Conservation (phyloP, 1,140 invertebrate genomes). For the Sipha flava region DNA sequence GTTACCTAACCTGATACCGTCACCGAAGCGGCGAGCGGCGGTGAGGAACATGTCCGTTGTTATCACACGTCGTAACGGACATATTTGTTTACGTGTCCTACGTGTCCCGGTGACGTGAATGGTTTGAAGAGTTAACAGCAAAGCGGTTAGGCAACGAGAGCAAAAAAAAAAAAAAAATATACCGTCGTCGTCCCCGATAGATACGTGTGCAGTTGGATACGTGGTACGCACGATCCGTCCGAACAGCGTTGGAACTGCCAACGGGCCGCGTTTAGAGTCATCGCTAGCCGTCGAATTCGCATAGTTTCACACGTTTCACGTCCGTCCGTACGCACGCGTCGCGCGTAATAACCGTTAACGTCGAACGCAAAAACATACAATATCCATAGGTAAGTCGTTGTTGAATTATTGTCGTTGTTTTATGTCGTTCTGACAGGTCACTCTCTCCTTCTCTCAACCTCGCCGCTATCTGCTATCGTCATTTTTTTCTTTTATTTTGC, state of each 20-base stretch:
- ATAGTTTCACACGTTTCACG: too few relatives aligned
- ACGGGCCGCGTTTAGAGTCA: neutral
- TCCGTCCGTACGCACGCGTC: too few relatives aligned
- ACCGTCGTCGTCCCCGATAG: neutral
- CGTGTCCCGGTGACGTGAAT: constrained; percentile 24
- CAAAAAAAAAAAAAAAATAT: neutral
- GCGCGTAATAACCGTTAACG: too few relatives aligned
- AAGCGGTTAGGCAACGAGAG: constrained; percentile 28
- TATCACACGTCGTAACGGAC: neutral
- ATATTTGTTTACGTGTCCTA: constrained; percentile 29
- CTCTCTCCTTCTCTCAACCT: too few relatives aligned
- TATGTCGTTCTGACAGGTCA: too few relatives aligned
- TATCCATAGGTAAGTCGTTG: neutral
- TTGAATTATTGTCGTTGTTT: constrained; percentile 1
- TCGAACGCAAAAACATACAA: too few relatives aligned
- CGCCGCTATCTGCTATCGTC: too few relatives aligned
- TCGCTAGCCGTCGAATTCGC: too few relatives aligned
- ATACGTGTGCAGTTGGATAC: neutral
- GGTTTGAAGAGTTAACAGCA: constrained; percentile 21
- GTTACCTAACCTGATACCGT: too few relatives aligned
- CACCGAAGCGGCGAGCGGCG: too few relatives aligned
- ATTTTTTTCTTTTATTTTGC: neutral
- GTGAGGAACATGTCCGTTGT: too few relatives aligned
- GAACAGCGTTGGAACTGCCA: neutral
- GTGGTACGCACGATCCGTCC: too few relatives aligned